Percentiles rank a stretch among this genome's conserved stretches.
Conservation (phyloP, 2,797 vertebrate species). For the Parauchenoglanis ngamensis region DNA sequence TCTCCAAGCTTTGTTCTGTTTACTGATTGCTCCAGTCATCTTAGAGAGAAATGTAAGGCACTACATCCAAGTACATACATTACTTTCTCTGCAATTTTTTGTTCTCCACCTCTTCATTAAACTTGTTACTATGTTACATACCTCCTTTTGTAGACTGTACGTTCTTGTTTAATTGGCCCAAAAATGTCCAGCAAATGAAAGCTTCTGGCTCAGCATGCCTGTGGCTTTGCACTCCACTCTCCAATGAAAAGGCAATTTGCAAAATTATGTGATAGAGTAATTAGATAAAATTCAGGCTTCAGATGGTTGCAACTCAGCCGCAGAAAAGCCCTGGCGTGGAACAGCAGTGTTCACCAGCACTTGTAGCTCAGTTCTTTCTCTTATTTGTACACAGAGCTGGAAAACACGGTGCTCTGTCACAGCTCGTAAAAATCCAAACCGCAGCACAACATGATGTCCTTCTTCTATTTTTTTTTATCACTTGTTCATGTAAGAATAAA, state of each 20-base stretch:
- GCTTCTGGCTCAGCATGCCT: constrained; percentile 87
- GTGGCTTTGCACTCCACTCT: constrained; percentile 90
- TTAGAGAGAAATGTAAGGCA: constrained; percentile 48
- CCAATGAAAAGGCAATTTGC: constrained; percentile 98
- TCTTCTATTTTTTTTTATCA: constrained; percentile 75
- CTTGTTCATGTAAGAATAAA: constrained; percentile 87
- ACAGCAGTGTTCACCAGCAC: constrained; percentile 51
- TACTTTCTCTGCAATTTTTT: constrained; percentile 55
- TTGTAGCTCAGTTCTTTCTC: constrained; percentile 85
- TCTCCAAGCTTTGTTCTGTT: constrained; percentile 49
- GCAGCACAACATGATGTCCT: constrained; percentile 77
- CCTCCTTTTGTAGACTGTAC: constrained; percentile 80
- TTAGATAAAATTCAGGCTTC: constrained; percentile 92
- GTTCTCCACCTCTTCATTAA: constrained; percentile 30
- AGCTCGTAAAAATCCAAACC: constrained; percentile 90
- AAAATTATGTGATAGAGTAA: constrained; percentile 99
- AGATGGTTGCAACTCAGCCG: constrained; percentile 87
- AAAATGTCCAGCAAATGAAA: constrained; percentile 94
- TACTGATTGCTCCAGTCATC: constrained; percentile 51
- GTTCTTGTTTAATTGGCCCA: constrained; percentile 98
- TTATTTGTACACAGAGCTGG: constrained; percentile 95
- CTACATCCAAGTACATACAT: constrained; percentile 51
- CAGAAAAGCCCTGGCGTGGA: constrained; percentile 78
- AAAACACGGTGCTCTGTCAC: constrained; percentile 87
- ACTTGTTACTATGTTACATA: constrained; percentile 15